phyloP scores from a whole-genome alignment of 2,888 invertebrate genomes.

The Hyppa rectilinea region DNA sequence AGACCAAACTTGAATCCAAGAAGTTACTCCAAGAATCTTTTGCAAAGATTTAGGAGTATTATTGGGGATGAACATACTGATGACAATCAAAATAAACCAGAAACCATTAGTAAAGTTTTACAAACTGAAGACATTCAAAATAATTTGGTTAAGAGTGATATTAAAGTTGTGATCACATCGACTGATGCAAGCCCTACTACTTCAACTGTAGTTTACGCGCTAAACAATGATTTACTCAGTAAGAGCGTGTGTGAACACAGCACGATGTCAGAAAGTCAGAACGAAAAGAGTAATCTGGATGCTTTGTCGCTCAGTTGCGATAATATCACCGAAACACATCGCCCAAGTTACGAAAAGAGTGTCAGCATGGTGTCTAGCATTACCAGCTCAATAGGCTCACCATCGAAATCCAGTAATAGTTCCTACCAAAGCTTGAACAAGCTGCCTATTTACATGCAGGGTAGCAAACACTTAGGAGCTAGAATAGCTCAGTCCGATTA shows the following conservation, averaged over 20 bases:
- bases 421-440: constrained; percentile 86
- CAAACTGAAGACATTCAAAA: constrained; percentile 71
- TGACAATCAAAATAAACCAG: constrained; percentile 79
- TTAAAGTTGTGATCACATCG: constrained; percentile 85
- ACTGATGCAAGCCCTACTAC: constrained; percentile 80
- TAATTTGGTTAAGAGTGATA: constrained; percentile 76
- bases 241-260: constrained; percentile 84
- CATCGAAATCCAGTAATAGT: constrained; percentile 83
- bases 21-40: constrained; percentile 86
- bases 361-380: constrained; percentile 81
- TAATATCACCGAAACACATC: constrained; percentile 75
- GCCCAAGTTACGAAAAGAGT: constrained; percentile 82
- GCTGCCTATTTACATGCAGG: constrained; percentile 93
- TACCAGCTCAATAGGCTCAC: constrained; percentile 77
- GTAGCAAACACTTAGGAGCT: constrained; percentile 95
- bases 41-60: constrained; percentile 88
- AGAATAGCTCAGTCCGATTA: constrained; percentile 97
- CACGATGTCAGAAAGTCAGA: constrained; percentile 82
- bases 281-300: constrained; percentile 84
- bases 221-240: constrained; percentile 79
- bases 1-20: constrained; percentile 85
- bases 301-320: constrained; percentile 85
- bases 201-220: constrained; percentile 75
- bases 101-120: constrained; percentile 64
- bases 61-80: constrained; percentile 88